A percentile compares a stretch with the other conserved stretches of the same genome.
These are phyloP conservation scores for Paramormyrops hopkinsi DNA, from an alignment of 2,797 vertebrate genomes.

Conservation along the genomic window DNA sequence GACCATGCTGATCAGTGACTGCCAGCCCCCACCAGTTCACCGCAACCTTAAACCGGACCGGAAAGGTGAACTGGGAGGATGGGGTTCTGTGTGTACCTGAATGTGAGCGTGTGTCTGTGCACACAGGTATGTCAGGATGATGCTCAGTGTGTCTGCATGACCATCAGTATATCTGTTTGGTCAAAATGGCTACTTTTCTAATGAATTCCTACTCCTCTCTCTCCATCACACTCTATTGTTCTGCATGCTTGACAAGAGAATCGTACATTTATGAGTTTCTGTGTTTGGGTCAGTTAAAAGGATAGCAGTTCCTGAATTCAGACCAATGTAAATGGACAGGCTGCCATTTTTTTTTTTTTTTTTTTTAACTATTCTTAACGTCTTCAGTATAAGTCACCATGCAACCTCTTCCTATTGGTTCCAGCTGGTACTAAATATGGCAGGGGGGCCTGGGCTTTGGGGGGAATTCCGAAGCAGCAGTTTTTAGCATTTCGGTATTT, in stretches of 20 bases:
- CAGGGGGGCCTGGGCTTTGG: constrained; percentile 9
- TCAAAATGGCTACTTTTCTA: not conserved
- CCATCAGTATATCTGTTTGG: not conserved
- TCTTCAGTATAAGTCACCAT: not conserved
- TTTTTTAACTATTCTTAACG: not conserved
- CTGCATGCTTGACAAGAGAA: not conserved
- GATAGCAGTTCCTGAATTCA: not conserved
- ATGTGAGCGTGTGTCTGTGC: not conserved
- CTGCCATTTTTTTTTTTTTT: not conserved
- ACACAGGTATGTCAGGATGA: not conserved
- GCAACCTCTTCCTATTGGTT: not conserved
- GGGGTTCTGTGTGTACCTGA: constrained; percentile 13
- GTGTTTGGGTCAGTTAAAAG: not conserved
- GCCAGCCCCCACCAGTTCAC: constrained; percentile 91
- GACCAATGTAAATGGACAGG: not conserved
- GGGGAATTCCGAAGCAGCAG: not conserved
- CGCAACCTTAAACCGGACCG: constrained; percentile 97
- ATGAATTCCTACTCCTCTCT: not conserved
- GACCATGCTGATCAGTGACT: constrained; percentile 76
- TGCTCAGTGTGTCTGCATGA: not conserved
- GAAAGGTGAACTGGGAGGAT: constrained; percentile 76
- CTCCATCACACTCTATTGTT: not conserved
- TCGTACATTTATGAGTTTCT: not conserved
- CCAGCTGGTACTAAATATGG: not conserved
- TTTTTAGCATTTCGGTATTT: constrained; percentile 30